Percentiles rank a stretch among this genome's conserved stretches.
phyloP scores from a whole-genome alignment of 2,113 vertebrate genomes.

The Pithys albifrons region DNA sequence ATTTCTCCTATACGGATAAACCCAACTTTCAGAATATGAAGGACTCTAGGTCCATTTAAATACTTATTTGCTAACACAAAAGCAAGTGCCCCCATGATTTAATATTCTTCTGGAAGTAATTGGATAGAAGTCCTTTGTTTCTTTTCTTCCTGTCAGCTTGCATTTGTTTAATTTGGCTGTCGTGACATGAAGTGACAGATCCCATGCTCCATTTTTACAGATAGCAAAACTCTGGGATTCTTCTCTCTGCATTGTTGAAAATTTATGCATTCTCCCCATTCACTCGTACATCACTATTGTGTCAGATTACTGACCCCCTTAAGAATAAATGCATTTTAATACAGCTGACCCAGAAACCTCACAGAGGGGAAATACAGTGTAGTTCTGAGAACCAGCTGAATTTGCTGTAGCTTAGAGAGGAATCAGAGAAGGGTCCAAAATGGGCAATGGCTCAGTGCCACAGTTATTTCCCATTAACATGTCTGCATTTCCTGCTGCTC shows the following conservation, averaged over 20 bases:
- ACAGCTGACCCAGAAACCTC: constrained; percentile 54
- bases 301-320: constrained; percentile 48
- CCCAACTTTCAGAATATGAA: not conserved
- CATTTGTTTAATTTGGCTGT: constrained; percentile 59
- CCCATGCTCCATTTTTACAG: not conserved
- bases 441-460: not conserved
- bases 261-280: constrained; percentile 54
- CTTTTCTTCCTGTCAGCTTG: constrained; percentile 57
- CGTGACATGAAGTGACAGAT: constrained; percentile 44
- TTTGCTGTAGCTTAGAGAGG: not conserved
- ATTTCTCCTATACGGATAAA: not conserved
- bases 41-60: constrained; percentile 32
- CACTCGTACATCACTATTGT: constrained; percentile 26
- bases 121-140: constrained; percentile 59
- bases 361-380: constrained; percentile 32
- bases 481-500: not conserved
- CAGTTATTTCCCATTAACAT: not conserved
- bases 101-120: constrained; percentile 62
- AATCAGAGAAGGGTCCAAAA: constrained; percentile 7
- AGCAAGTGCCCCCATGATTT: constrained; percentile 24
- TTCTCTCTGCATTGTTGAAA: constrained; percentile 8
- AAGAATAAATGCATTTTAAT: constrained; percentile 67
- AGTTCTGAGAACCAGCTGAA: not conserved
- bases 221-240: constrained; percentile 22
- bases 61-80: constrained; percentile 52